Base-by-base conservation (phyloP, 2,888 invertebrate genomes). In the Syritta pipiens region DNA sequence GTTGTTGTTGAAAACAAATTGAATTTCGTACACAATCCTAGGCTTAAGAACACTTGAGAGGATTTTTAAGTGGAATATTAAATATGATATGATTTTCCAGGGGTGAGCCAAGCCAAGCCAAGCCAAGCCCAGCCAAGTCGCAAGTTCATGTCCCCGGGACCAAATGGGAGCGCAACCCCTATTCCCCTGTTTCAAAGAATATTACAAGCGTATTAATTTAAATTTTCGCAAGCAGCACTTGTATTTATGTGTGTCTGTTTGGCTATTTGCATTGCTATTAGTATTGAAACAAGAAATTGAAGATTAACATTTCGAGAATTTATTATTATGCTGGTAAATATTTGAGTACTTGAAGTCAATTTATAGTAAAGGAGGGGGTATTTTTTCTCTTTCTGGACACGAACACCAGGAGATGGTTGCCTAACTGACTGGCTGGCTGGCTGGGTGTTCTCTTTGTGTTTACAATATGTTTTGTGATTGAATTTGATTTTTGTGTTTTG, bases 51-150 rank as follows among this genome's bases (percentile, higher is more conserved):
- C 62, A 75, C 75, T 75, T 49, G 68, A 75, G 55, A 69, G 42
- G 48, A 62, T 62, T 75, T 75, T 75, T 75, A 75, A 75, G 75
- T 75, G 62, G 75, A 75, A 75, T 75, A 75, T 75, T 69, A 75
- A 75, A 75, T 75, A 75, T 69, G 68, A 75, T 62, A 55, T 69
- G 30, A 55, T 53, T 60, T 60, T 20, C 26, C 12, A 60, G 55
- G 60, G 60, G 48, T 46, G 46, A 44, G 55, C 24, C 22, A n/a
- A 19, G 6, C n/a, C n/a, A n/a, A n/a, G n/a, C n/a, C n/a, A n/a
- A n/a, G n/a, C n/a, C n/a, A n/a, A n/a, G n/a, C n/a, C n/a, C n/a
- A n/a, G n/a, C n/a, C n/a, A n/a, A n/a, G n/a, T 37, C 35, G 4
- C 1, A 12, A 12, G 7, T 37, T 17, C 37, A 6, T 37, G 14